Conservation (phyloP, 2,888 invertebrate species). For the Eupithecia subfuscata region DNA sequence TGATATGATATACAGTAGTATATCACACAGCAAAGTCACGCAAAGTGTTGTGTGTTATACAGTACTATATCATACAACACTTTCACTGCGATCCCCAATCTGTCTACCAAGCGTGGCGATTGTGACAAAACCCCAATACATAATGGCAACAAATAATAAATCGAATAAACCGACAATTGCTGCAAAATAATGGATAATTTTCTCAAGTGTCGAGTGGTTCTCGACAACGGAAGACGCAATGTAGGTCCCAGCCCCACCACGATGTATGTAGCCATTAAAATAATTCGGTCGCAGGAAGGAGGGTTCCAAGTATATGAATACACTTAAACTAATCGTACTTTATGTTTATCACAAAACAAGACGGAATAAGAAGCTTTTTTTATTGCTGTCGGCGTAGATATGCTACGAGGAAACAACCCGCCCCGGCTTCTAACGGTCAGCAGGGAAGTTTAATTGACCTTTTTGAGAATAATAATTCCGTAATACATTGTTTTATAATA, state of each 20-base stretch:
- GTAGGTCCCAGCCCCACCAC: background rate
- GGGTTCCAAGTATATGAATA: slow-evolving; percentile 7
- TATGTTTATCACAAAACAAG: background rate
- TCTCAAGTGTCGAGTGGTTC: background rate
- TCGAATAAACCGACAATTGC: slow-evolving; percentile 1
- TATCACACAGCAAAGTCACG: too few relatives aligned
- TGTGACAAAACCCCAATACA: too few relatives aligned
- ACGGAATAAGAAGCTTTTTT: background rate
- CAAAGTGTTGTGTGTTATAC: too few relatives aligned
- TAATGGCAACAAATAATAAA: background rate
- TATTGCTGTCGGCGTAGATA: background rate
- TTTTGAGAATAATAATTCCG: too few relatives aligned
- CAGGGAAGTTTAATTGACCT: too few relatives aligned
- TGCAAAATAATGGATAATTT: slow-evolving; percentile 1
- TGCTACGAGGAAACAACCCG: background rate
- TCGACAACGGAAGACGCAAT: slow-evolving; percentile 8
- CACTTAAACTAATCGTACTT: background rate
- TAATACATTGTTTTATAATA: too few relatives aligned
- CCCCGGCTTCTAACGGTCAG: too few relatives aligned
- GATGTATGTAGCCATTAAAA: background rate
- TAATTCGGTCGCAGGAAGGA: slow-evolving; percentile 9
- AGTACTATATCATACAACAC: too few relatives aligned
- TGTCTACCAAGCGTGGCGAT: too few relatives aligned
- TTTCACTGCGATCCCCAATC: too few relatives aligned
- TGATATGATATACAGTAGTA: too few relatives aligned